Evolutionary conservation across 2,797 vertebrate species (phyloP), one percentile per base, ranked within the genome.

Genomic region (Manis pentadactyla): DNA sequence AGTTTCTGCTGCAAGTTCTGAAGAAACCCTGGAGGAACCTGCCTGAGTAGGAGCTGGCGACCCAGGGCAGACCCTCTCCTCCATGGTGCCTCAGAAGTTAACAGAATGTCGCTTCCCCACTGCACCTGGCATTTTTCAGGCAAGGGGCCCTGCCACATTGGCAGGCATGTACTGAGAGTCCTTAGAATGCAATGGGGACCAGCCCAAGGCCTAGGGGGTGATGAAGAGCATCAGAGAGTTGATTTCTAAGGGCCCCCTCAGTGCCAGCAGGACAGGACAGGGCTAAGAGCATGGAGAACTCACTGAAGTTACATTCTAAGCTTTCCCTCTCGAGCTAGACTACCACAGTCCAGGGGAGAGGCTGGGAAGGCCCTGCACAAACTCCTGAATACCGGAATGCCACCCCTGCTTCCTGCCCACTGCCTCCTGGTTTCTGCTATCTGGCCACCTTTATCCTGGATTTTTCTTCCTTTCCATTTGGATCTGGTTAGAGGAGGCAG

Each of bases 401-500:
- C 71, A 87, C 49, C 49, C 66, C 39, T 42, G 55, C 75, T 13
- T 87, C 42, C 82, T 77, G 57, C 31, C 37, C 37, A 3, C 49
- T 0, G 3, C 7, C 31, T 66, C 71, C 86, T 6, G 2, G 51
- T 57, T 71, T 42, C 86, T 57, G 63, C 19, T 63, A 3, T 69
- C 64, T n/a, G 12, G 18, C 18, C 4, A n/a, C 61, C 10, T 74
- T 68, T 42, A 73, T 46, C 51, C 17, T 18, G 11, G 18, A 19
- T 53, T 42, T 18, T 14, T 4, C 1, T 3, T 1, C 15, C 19
- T n/a, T 83, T 94, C 61, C 55, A 18, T 51, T 83, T 57, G 42
- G 46, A 37, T 92, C 42, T n/a, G 25, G 39, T 25, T 49, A 39
- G 66, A 96, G 13, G 49, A 93, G 82, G 85, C 42, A 78, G n/a